These are phyloP conservation scores for Grallaria varia DNA, from an alignment of 2,113 vertebrate species.

Conservation along the genomic window DNA sequence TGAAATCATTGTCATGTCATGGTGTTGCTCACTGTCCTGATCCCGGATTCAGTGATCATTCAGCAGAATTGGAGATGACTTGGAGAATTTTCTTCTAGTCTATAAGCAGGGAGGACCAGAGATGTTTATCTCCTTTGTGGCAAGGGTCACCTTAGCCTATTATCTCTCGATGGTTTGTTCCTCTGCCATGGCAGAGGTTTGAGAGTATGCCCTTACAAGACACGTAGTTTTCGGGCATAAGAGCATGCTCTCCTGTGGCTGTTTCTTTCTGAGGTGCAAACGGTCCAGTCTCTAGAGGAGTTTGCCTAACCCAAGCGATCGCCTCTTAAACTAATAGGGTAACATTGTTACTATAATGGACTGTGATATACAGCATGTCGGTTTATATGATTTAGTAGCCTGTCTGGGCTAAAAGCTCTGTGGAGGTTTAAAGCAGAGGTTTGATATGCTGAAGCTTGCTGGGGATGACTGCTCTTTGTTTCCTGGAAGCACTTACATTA, in stretches of 20 bases:
- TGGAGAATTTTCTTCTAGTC: background rate
- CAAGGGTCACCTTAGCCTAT: background rate
- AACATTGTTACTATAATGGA: constrained; percentile 12
- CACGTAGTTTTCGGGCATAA: background rate
- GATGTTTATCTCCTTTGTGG: background rate
- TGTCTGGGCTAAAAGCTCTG: constrained; percentile 10
- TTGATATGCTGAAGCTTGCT: background rate
- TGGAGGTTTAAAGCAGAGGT: background rate
- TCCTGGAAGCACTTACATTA: background rate
- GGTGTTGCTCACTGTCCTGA: background rate
- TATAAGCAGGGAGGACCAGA: background rate
- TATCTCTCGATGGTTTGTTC: background rate
- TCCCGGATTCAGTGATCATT: background rate
- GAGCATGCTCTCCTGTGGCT: background rate
- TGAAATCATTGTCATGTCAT: background rate
- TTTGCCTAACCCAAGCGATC: background rate
- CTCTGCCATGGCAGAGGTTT: background rate
- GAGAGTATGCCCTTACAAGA: background rate
- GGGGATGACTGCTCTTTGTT: constrained; percentile 5
- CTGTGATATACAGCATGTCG: background rate
- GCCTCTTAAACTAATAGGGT: constrained; percentile 11
- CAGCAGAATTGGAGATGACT: background rate
- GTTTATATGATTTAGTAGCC: constrained; percentile 1
- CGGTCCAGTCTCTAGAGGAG: background rate
- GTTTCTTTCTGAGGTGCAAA: background rate